phyloP scores from a whole-genome alignment of 2,113 vertebrate species.

The Crocuta crocuta region DNA sequence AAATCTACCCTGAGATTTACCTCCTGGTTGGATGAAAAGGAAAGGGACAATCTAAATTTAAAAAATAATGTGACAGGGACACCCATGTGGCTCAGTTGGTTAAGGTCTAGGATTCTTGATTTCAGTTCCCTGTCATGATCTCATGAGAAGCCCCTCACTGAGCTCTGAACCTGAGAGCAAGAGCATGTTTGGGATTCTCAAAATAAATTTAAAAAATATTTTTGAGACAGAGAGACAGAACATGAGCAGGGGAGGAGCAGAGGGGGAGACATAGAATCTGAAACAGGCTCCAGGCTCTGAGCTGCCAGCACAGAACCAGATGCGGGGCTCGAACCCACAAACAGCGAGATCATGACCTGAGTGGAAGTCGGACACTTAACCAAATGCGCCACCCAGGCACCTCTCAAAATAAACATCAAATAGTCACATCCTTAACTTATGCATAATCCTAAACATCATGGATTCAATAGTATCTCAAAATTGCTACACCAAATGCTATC shows the following conservation, averaged over 20 bases:
- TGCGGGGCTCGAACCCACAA: too few species aligned
- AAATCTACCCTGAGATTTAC: not conserved
- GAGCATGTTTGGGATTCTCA: too few species aligned
- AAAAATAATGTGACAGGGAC: not conserved
- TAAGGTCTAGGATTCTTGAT: not conserved
- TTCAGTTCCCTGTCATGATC: not conserved
- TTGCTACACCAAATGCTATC: not conserved
- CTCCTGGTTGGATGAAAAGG: not conserved
- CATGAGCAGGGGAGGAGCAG: too few species aligned
- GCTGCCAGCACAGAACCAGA: too few species aligned
- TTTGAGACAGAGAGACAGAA: too few species aligned
- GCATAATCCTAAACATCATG: not conserved
- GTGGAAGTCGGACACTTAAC: too few species aligned
- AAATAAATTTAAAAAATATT: not conserved
- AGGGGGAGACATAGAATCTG: too few species aligned
- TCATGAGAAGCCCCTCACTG: not conserved
- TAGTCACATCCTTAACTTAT: not conserved
- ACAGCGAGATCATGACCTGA: too few species aligned
- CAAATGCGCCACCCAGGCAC: too few species aligned
- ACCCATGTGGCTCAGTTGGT: not conserved
- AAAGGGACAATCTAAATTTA: not conserved
- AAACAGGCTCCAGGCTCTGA: too few species aligned
- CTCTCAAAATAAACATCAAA: not conserved
- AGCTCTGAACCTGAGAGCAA: not conserved
- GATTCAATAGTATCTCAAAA: not conserved